phyloP scores from a whole-genome alignment of 53 echinoderm and acorn worm genomes.

The Patiria pectinifera region DNA sequence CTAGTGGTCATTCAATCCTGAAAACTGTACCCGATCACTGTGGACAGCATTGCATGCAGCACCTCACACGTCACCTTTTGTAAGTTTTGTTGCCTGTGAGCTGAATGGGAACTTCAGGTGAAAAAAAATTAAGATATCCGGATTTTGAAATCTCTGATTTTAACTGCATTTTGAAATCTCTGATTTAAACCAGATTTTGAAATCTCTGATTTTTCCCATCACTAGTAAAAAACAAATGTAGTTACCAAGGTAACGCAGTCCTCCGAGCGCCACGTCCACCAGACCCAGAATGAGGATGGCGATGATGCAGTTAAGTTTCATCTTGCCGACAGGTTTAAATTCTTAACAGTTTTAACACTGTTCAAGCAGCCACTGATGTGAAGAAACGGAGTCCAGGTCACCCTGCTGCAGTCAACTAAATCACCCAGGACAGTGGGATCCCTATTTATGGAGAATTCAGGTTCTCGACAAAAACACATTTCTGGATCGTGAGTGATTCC shows the following conservation, averaged over 20 bases:
- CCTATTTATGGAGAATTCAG: not conserved
- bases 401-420: not conserved
- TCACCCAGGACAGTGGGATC: not conserved
- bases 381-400: not conserved
- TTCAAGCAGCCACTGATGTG: not conserved
- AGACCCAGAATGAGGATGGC: constrained; percentile 14
- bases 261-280: constrained; percentile 20
- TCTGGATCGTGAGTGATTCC: not conserved
- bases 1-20: too few species aligned
- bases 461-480: not conserved
- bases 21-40: too few species aligned
- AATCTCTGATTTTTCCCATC: not conserved
- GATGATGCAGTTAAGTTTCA: constrained; percentile 27
- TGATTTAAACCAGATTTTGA: too few species aligned
- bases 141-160: too few species aligned
- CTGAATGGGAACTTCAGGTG: too few species aligned
- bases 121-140: too few species aligned
- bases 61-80: too few species aligned
- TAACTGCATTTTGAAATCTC: too few species aligned
- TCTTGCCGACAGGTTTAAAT: not conserved
- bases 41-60: too few species aligned
- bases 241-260: constrained; percentile 40
- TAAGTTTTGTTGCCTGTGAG: too few species aligned
- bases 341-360: not conserved
- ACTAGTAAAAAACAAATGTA: not conserved